Evolutionary conservation across 2,888 invertebrate species (phyloP), one percentile per base, ranked within the genome.

Genomic region (Perdita meconis): DNA sequence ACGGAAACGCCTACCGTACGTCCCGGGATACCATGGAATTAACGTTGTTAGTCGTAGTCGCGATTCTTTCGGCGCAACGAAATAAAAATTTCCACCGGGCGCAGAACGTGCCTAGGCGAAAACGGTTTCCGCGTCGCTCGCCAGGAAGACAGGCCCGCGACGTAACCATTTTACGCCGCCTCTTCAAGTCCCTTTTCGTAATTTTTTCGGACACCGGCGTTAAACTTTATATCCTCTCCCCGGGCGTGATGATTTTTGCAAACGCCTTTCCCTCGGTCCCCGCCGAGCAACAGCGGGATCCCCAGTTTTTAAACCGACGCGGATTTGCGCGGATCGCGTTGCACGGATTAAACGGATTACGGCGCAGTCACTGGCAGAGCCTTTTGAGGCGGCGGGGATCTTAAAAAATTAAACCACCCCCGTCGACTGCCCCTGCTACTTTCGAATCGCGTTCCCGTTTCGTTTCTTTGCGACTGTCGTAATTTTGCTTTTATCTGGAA

Each of bases 171-270:
- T 59, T 26, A 19, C 36, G 8, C 26, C 19, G 3, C 19, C n/a
- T 42, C 36, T 61, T 63, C 60, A 30, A 40, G 22, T n/a, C 30
- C 22, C 12, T 12, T 61, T 60, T 22, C 66, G 71, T 59, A 76
- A 78, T 76, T 76, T 71, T 59, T 66, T 66, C 51, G 19, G 50
- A 69, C 56, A 34, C 34, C 38, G 16, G 44, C 22, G 57, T 75
- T 66, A 75, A 70, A 64, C 63, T 59, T 53, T 78, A 59, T 53
- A 53, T 63, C 70, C 63, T 16, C 50, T n/a, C 50, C 38, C 57
- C 6, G 53, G 5, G 61, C 78, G 78, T 70, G 76, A 78, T 63
- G 76, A 78, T 78, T 76, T 76, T 78, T 63, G 69, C 61, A 56
- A 77, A 59, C 60, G 74, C 16, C n/a, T n/a, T 22, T 8, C 10